Base-by-base conservation (phyloP, 2,888 invertebrate genomes). In the Trissonchulus latispiculum region DNA sequence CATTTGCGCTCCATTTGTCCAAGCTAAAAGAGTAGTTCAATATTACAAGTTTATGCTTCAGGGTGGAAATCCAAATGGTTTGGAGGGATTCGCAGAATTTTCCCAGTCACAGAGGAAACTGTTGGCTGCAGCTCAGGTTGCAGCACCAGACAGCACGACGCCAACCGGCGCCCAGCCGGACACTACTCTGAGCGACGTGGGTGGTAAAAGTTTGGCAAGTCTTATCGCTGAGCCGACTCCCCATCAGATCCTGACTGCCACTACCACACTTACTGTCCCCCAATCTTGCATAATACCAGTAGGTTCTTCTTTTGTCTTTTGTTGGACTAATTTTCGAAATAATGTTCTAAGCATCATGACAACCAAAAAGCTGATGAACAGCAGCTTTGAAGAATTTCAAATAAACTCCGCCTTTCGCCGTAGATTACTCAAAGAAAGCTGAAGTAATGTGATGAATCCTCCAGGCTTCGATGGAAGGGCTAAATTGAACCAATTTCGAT, bases 251-350 rank as follows among this genome's bases (percentile, higher is more conserved):
- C 72, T 75, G 64, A 75, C 75, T 1, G 75, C 75, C 31, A 75
- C 75, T n/a, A 75, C 75, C 28, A 75, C 75, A 35, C 62, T 75
- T 8, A 75, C 75, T 15, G 75, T 75, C 35, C 75, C 71, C 28
- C 71, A 70, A 29, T 3, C 29, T 29, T 68, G 31, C 68, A 68
- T 18, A 31, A 64, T 29, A 28, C n/a, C 64, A 29, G 64, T 64
- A 64, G 8, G 33, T 3, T 3, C 3, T 3, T 18, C 3, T 28
- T n/a, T 28, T 64, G 8, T 64, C 3, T 28, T 64, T 28, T 64
- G 3, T n/a, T 28, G 15, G 8, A 28, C 3, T 8, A 3, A 3
- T 28, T 64, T 64, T 8, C 31, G 8, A 8, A 18, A 48, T 48
- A 8, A 8, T 23, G 48, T 23, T 48, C 8, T 48, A 23, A 48